These are phyloP conservation scores for Actinopyga echinites DNA, from an alignment of 53 echinoderm and acorn worm genomes.

Conservation along the genomic window DNA sequence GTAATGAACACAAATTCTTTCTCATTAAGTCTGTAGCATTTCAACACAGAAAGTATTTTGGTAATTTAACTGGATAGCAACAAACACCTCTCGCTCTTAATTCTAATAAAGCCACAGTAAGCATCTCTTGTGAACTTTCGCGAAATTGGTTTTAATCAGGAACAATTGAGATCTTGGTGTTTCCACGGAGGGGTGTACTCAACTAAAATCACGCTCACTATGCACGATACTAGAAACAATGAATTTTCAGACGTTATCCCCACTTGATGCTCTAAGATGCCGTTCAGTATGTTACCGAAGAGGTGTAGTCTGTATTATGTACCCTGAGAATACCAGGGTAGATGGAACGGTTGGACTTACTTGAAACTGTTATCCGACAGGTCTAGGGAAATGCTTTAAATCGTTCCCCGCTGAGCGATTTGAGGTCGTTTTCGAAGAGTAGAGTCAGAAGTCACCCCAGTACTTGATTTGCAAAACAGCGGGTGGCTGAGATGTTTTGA, in stretches of 20 bases:
- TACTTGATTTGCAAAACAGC: constrained; percentile 33
- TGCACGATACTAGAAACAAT: constrained; percentile 11
- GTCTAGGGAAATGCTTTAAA: constrained; percentile 27
- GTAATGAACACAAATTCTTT: constrained; percentile 14
- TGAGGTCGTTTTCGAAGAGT: constrained; percentile 12
- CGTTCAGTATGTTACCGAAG: too few relatives aligned
- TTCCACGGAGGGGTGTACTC: constrained; percentile 40
- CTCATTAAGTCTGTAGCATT: constrained; percentile 33
- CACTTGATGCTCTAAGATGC: too few relatives aligned
- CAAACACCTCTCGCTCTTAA: constrained; percentile 32
- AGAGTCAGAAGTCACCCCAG: constrained; percentile 12
- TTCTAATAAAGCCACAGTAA: constrained; percentile 8
- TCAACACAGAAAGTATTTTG: constrained; percentile 13
- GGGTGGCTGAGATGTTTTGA: constrained; percentile 42
- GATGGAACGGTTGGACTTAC: constrained; percentile 2
- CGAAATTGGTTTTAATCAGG: constrained; percentile 38
- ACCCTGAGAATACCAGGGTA: background rate
- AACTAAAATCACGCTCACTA: constrained; percentile 31
- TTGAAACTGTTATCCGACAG: background rate
- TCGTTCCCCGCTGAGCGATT: constrained; percentile 12
- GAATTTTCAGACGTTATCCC: background rate
- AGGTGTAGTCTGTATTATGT: background rate
- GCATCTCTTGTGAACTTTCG: constrained; percentile 32
- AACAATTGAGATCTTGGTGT: constrained; percentile 40
- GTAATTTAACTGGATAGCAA: constrained; percentile 35